Base-by-base conservation (phyloP, 2,888 invertebrate genomes). In the Tromatobia lineatoria region DNA sequence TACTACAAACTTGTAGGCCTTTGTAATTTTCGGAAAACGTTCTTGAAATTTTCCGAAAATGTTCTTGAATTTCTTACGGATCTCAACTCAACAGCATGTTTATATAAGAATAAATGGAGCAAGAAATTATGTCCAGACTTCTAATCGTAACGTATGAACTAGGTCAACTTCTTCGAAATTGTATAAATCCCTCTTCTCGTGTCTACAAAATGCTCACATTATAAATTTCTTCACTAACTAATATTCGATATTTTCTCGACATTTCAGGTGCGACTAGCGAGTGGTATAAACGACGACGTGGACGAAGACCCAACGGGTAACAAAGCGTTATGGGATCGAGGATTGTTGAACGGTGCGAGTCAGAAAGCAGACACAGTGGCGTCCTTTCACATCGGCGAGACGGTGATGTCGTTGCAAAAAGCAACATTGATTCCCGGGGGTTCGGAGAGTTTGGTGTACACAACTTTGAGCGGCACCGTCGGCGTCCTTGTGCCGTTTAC, bases 251-350 rank as follows among this genome's bases (percentile, higher is more conserved):
- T 25, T 25, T 4, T 11, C 23, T 45, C 3, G 20, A 18, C 20
- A 45, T n/a, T 87, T 61, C 76, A 95, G 95, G 94, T 96, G 90
- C 95, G 99, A 61, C 93, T 99, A 77, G 98, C 99, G 0, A 96
- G 97, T 75, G 98, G 98, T 80, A 97, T 99, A 1, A 97, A 97
- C 34, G 99, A 99, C 94, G 99, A 99, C 92, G 99, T 99, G 0
- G 99, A 99, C 93, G 99, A 99, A 94, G 99, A 99, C 94, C 99
- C 99, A 0, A 99, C 99, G 0, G 99, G 99, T 61, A 99, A 99
- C 91, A 99, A 99, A 94, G 98, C 99, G 0, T 94, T 99, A 0
- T 99, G 99, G 99, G 98, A 98, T 92, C 95, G 97, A 93, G 97
- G 99, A 83, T 95, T 99, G 66, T 94, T 99, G 15, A 99, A 98